A percentile compares a stretch with the other conserved stretches of the same genome.
These are phyloP conservation scores for Hybognathus amarus DNA, from an alignment of 2,797 vertebrate species.

Conservation along the genomic window DNA sequence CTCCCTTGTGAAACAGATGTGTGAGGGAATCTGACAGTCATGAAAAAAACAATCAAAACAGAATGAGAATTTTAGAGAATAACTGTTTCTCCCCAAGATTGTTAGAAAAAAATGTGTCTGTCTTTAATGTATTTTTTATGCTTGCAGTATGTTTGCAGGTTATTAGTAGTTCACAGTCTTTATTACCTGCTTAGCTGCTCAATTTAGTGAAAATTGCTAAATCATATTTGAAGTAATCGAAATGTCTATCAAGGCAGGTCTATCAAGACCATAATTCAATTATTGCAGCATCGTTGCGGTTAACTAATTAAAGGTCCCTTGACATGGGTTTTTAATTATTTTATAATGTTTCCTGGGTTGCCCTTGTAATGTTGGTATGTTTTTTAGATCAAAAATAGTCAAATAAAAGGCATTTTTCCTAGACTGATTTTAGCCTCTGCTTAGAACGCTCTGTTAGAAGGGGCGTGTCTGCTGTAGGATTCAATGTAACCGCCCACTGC, in stretches of 20 bases:
- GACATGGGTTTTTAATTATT: too few species aligned
- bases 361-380: too few species aligned
- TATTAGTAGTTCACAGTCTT: not conserved
- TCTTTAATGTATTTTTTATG: not conserved
- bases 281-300: not conserved
- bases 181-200: not conserved
- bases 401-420: too few species aligned
- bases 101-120: not conserved
- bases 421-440: too few species aligned
- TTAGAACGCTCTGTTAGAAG: too few species aligned
- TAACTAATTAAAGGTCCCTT: too few species aligned
- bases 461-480: too few species aligned
- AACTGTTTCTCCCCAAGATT: constrained; percentile 1
- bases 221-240: not conserved
- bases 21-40: constrained; percentile 7
- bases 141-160: not conserved
- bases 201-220: too few species aligned
- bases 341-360: too few species aligned
- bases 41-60: constrained; percentile 38
- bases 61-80: constrained; percentile 7
- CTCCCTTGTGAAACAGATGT: not conserved
- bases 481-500: too few species aligned
- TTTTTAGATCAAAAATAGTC: too few species aligned
- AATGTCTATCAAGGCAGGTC: not conserved
- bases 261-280: not conserved